phyloP scores from a whole-genome alignment of 2,888 invertebrate species.

The Philaethria dido region DNA sequence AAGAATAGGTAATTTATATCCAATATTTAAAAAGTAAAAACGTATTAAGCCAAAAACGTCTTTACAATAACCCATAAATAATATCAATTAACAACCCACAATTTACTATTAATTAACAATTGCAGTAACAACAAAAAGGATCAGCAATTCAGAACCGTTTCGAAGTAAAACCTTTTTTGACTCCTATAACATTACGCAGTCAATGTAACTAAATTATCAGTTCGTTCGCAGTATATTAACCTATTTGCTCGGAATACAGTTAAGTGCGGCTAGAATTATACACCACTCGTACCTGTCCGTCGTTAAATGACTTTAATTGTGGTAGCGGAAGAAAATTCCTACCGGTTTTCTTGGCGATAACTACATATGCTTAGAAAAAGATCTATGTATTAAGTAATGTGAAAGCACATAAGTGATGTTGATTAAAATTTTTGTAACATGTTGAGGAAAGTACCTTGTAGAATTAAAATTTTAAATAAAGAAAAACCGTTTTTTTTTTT shows the following conservation, averaged over 20 bases:
- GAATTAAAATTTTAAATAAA: too few relatives aligned
- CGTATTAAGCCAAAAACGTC: not conserved
- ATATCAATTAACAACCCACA: not conserved
- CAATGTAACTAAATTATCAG: constrained; percentile 40
- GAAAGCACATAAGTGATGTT: constrained; percentile 18
- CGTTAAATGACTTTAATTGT: constrained; percentile 38
- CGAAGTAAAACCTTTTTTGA: constrained; percentile 18
- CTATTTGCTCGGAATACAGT: constrained; percentile 31
- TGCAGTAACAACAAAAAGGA: constrained; percentile 2
- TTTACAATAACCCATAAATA: not conserved
- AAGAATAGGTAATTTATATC: too few relatives aligned
- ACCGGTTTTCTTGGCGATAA: constrained; percentile 33
- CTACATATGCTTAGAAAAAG: constrained; percentile 20
- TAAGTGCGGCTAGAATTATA: constrained; percentile 34
- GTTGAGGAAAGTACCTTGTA: not conserved
- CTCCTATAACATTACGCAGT: constrained; percentile 31
- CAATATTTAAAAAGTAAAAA: not conserved
- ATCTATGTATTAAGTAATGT: constrained; percentile 20
- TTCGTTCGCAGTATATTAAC: constrained; percentile 38
- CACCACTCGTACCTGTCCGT: constrained; percentile 26
- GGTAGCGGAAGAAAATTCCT: constrained; percentile 37
- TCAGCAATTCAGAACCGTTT: constrained; percentile 22
- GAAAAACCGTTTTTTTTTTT: too few relatives aligned
- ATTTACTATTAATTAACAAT: constrained; percentile 4
- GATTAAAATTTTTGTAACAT: constrained; percentile 13